phyloP scores from a whole-genome alignment of 2,797 vertebrate species.

The Typhlichthys eigenmanni region DNA sequence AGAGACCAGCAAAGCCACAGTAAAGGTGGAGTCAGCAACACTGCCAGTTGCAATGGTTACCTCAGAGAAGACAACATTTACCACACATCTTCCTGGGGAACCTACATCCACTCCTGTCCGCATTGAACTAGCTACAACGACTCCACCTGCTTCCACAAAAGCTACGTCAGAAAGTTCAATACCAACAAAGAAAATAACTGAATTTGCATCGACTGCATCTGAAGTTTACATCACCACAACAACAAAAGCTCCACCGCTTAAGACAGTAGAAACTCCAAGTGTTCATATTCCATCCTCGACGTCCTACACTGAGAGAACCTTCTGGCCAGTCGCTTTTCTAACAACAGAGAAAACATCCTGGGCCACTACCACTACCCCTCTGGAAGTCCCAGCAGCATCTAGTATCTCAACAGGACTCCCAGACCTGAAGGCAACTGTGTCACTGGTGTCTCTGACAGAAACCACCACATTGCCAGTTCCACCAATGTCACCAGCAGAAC shows the following conservation, averaged over 20 bases:
- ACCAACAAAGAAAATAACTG: constrained; percentile 55
- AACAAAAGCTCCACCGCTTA: constrained; percentile 34
- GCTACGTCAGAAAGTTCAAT: constrained; percentile 42
- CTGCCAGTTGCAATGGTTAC: constrained; percentile 36
- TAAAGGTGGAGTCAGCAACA: constrained; percentile 25
- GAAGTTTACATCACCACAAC: constrained; percentile 38
- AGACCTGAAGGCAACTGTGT: constrained; percentile 39
- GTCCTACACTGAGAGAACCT: constrained; percentile 44
- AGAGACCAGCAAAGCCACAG: constrained; percentile 25
- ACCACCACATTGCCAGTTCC: constrained; percentile 45
- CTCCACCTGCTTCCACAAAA: constrained; percentile 31
- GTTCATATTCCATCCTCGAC: constrained; percentile 34
- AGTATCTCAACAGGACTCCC: constrained; percentile 27
- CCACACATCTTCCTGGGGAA: constrained; percentile 35
- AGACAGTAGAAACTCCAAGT: constrained; percentile 47
- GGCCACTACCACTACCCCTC: constrained; percentile 33
- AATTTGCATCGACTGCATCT: constrained; percentile 44
- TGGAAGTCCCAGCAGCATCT: constrained; percentile 34
- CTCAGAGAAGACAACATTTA: constrained; percentile 43
- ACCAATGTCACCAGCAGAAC: constrained; percentile 18
- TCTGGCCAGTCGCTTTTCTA: constrained; percentile 51
- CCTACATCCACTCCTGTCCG: constrained; percentile 21
- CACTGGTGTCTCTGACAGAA: constrained; percentile 27
- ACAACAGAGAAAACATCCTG: constrained; percentile 43
- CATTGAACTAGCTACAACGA: constrained; percentile 28